Conservation (phyloP, 2,797 vertebrate genomes). For the Todus mexicanus region DNA sequence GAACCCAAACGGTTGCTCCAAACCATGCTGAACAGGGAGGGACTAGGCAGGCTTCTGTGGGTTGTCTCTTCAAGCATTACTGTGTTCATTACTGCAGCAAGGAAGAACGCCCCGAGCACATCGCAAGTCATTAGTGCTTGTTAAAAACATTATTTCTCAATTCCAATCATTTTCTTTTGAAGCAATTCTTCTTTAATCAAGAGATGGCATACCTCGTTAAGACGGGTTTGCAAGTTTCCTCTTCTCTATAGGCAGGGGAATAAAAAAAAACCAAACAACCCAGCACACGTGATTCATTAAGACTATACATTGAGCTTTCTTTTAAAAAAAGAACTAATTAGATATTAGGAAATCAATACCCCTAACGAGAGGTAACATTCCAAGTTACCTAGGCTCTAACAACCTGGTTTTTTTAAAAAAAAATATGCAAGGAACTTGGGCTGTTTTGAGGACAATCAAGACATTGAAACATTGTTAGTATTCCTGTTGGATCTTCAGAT, state of each 20-base stretch:
- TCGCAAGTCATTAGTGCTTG: background rate
- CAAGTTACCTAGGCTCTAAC: background rate
- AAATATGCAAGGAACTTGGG: background rate
- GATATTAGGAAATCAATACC: background rate
- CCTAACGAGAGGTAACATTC: background rate
- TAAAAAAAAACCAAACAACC: background rate
- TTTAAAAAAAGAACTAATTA: background rate
- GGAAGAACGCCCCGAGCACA: background rate
- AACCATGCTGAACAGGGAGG: background rate
- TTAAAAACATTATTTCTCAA: background rate
- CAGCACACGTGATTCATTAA: background rate
- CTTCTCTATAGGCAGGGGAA: background rate
- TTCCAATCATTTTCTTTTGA: background rate
- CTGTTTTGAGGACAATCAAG: background rate
- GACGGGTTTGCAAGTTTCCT: background rate
- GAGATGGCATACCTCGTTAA: background rate
- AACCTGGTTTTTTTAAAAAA: background rate
- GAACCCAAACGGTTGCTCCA: background rate
- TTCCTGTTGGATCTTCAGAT: background rate
- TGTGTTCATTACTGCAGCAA: background rate
- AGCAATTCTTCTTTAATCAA: background rate
- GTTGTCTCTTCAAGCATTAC: background rate
- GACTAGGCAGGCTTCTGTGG: background rate
- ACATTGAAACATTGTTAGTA: background rate
- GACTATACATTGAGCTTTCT: background rate